Evolutionary conservation across 2,888 invertebrate species (phyloP).

Genomic region (Heliconius ismenius): DNA sequence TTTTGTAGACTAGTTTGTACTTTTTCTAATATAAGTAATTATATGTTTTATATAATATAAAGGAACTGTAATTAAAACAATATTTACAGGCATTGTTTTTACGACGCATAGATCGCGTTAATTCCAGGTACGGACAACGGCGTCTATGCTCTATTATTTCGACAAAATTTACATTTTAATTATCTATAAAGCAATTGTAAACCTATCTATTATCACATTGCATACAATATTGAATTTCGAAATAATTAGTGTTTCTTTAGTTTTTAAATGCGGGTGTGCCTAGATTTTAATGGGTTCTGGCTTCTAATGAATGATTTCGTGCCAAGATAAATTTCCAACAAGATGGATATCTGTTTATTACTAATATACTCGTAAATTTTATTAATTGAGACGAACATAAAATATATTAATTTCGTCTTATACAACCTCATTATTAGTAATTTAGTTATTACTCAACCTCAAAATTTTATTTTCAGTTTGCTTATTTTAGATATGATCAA

Average conservation of each 20-base stretch:
- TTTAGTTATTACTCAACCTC: not conserved
- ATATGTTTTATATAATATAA: not conserved
- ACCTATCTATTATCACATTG: not conserved
- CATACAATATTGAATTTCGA: not conserved
- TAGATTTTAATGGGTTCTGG: slow-evolving; percentile 14
- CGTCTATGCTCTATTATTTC: not conserved
- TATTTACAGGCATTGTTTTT: too few species aligned
- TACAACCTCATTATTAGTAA: slow-evolving; percentile 1
- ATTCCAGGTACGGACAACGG: not conserved
- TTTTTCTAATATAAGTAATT: not conserved
- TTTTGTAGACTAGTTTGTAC: not conserved
- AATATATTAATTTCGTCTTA: slow-evolving; percentile 3
- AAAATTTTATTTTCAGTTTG: not conserved
- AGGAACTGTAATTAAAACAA: too few species aligned
- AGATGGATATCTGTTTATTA: slow-evolving; percentile 23
- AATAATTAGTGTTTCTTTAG: not conserved
- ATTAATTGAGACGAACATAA: slow-evolving; percentile 4
- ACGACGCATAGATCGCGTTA: too few species aligned
- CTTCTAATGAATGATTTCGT: slow-evolving; percentile 22
- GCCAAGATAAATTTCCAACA: slow-evolving; percentile 33
- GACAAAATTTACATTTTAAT: too few species aligned
- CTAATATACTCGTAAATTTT: slow-evolving; percentile 28
- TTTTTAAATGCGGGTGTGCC: not conserved
- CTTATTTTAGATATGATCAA: too few species aligned
- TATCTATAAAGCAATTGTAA: too few species aligned